phyloP scores from a whole-genome alignment of 2,888 invertebrate genomes.

The Julus scandinavius region DNA sequence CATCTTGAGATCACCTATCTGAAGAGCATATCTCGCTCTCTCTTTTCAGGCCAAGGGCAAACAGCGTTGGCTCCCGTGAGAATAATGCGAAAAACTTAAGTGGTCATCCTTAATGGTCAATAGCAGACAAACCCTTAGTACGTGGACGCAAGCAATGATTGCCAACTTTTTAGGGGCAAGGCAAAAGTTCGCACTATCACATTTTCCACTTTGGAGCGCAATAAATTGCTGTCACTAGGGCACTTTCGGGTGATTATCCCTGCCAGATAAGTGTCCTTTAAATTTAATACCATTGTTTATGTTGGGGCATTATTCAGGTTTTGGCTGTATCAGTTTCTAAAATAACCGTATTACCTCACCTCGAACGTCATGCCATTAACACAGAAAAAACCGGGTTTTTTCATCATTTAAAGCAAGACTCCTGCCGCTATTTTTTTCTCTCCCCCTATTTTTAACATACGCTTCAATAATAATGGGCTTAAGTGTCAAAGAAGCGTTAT shows the following conservation, averaged over 20 bases:
- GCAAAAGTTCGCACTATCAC: background rate
- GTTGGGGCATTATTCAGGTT: background rate
- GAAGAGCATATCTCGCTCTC: background rate
- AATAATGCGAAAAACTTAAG: background rate
- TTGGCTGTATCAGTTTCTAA: background rate
- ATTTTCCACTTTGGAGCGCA: background rate
- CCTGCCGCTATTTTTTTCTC: too few species aligned
- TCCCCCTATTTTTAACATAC: too few species aligned
- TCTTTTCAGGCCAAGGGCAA: conserved; percentile 15
- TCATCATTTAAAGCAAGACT: too few species aligned
- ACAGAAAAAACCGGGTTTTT: too few species aligned
- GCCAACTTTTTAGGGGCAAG: background rate
- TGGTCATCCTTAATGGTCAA: background rate
- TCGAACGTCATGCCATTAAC: too few species aligned
- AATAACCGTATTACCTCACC: too few species aligned
- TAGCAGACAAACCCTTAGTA: background rate
- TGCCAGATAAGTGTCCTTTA: background rate
- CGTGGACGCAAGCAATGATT: background rate
- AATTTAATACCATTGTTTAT: background rate
- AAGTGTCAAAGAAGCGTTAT: too few species aligned
- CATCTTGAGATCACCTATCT: conserved; percentile 28
- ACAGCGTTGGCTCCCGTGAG: background rate
- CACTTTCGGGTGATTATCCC: background rate
- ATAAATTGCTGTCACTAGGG: background rate
- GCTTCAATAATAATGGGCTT: too few species aligned